These are phyloP conservation scores for Dasypus novemcinctus DNA, from an alignment of 2,113 vertebrate species.

Conservation along the genomic window DNA sequence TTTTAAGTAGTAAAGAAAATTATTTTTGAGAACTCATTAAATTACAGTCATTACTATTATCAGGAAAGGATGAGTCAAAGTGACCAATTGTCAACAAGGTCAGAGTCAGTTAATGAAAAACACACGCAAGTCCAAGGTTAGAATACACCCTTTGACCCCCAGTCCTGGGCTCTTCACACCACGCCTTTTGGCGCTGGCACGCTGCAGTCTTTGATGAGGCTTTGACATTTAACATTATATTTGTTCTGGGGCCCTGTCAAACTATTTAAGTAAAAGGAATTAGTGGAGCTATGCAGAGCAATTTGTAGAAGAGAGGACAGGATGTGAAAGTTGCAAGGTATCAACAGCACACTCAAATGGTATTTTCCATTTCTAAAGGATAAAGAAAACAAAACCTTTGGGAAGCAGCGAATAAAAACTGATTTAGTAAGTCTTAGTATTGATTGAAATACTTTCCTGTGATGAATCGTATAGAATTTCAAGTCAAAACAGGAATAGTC, in stretches of 20 bases:
- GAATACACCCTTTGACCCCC: neutral
- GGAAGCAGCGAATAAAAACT: neutral
- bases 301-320: neutral
- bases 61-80: neutral
- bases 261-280: neutral
- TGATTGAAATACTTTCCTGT: neutral
- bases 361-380: neutral
- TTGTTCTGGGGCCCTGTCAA: neutral
- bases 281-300: neutral
- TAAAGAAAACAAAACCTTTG: neutral
- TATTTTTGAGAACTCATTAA: neutral
- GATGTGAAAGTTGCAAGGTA: neutral
- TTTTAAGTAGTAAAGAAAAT: neutral
- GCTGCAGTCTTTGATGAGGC: neutral
- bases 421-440: neutral
- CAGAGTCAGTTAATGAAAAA: neutral
- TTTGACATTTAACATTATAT: neutral
- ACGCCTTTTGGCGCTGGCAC: neutral
- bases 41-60: neutral
- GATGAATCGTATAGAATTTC: neutral
- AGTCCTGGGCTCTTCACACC: neutral
- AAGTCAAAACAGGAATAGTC: neutral
- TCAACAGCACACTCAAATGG: neutral
- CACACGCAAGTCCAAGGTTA: neutral
- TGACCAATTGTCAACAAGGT: neutral